A percentile compares a stretch with the other conserved stretches of the same genome.
Conservation (phyloP, 2,888 invertebrate genomes). For the Ophion ventricosus region DNA sequence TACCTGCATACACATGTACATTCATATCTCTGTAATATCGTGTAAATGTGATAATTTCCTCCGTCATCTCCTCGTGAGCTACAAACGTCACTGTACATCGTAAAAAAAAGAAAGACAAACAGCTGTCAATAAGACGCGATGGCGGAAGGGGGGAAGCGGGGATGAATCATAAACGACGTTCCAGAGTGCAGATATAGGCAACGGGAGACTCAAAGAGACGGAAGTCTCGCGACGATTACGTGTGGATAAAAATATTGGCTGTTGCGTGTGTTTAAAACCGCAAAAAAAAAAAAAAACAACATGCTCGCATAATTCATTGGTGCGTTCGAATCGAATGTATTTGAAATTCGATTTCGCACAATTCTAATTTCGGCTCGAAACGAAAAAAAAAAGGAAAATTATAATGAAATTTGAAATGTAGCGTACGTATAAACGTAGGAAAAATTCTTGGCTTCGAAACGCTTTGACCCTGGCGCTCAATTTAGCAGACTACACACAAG, state of each 20-base stretch:
- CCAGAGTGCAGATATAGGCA: slow-evolving; percentile 25
- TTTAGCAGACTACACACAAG: slow-evolving; percentile 82
- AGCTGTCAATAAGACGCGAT: slow-evolving; percentile 2
- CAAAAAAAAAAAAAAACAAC: slow-evolving; percentile 1
- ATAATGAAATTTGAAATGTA: slow-evolving; percentile 61
- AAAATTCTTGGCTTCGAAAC: slow-evolving; percentile 78
- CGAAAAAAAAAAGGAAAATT: slow-evolving; percentile 24
- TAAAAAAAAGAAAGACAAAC: background rate
- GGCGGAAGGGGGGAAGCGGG: background rate
- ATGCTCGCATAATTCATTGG: slow-evolving; percentile 48
- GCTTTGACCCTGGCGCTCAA: slow-evolving; percentile 81
- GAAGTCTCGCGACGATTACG: slow-evolving; percentile 50
- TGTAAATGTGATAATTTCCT: background rate
- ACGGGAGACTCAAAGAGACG: slow-evolving; percentile 14
- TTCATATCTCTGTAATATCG: background rate
- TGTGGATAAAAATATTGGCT: slow-evolving; percentile 8
- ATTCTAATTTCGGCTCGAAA: too few relatives aligned
- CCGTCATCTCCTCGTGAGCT: background rate
- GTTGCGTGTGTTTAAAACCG: background rate
- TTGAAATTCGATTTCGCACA: slow-evolving; percentile 43
- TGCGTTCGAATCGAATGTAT: slow-evolving; percentile 61
- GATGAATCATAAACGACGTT: slow-evolving; percentile 27
- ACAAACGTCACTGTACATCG: slow-evolving; percentile 16
- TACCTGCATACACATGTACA: too few relatives aligned
- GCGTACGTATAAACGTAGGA: slow-evolving; percentile 55